A percentile compares a stretch with the other conserved stretches of the same genome.
Evolutionary conservation across 2,888 invertebrate genomes (phyloP).

Genomic region (Salpingus planirostris): DNA sequence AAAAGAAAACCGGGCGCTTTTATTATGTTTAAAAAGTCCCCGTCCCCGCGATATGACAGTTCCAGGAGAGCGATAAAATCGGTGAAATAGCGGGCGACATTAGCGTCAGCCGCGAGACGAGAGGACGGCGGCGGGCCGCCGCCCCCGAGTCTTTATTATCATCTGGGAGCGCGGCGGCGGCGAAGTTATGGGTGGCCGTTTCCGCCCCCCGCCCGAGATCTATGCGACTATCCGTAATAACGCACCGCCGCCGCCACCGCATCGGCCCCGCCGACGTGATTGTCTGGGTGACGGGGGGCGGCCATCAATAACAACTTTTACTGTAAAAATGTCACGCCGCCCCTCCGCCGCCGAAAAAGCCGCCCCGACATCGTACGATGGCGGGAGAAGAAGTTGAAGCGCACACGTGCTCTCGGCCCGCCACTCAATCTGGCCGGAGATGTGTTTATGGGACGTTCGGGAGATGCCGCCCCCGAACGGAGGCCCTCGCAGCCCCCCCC

Average conservation of each 20-base stretch:
- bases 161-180: too few species aligned
- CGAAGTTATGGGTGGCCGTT: too few species aligned
- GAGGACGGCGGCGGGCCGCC: too few species aligned
- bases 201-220: constrained; percentile 5
- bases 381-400: too few species aligned
- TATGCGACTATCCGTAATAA: constrained; percentile 4
- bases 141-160: too few species aligned
- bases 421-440: constrained; percentile 23
- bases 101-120: too few species aligned
- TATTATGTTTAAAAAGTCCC: too few species aligned
- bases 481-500: constrained; percentile 6
- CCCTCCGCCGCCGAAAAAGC: constrained; percentile 8
- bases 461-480: constrained; percentile 12
- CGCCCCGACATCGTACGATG: too few species aligned
- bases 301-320: constrained; percentile 37
- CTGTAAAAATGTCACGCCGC: constrained; percentile 33
- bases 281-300: constrained; percentile 24
- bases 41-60: too few species aligned
- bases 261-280: constrained; percentile 14
- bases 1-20: too few species aligned
- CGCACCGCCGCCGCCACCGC: constrained; percentile 1
- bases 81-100: too few species aligned
- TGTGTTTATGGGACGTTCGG: constrained; percentile 25
- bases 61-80: too few species aligned
- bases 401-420: constrained; percentile 18